A percentile compares a stretch with the other conserved stretches of the same genome.
phyloP scores from a whole-genome alignment of 2,888 invertebrate genomes.

The Quadroppia sp. region DNA sequence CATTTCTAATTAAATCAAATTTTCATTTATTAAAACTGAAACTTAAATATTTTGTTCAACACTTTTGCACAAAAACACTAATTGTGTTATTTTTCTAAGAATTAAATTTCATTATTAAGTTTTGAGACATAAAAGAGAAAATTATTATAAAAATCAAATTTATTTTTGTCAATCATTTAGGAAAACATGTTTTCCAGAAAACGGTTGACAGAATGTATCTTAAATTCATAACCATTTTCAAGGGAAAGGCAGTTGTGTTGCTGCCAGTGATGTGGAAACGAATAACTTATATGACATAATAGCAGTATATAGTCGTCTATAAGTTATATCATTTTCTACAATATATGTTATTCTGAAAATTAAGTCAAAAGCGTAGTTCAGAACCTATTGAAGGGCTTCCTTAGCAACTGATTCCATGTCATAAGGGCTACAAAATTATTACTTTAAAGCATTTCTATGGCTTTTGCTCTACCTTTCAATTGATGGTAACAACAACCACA shows the following conservation, averaged over 20 bases:
- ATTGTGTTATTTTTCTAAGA: constrained; percentile 34
- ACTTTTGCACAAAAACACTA: constrained; percentile 30
- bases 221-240: constrained; percentile 22
- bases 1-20: constrained; percentile 33
- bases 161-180: constrained; percentile 26
- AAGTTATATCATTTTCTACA: constrained; percentile 25
- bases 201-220: constrained; percentile 32
- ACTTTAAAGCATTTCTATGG: constrained; percentile 7
- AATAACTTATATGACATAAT: background rate
- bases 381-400: constrained; percentile 2
- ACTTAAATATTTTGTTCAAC: constrained; percentile 27
- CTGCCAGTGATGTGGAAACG: background rate
- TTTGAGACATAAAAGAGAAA: constrained; percentile 10
- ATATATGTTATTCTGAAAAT: constrained; percentile 29
- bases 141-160: constrained; percentile 23
- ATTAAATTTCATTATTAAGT: constrained; percentile 31
- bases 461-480: constrained; percentile 20
- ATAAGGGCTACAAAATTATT: background rate
- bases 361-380: constrained; percentile 14
- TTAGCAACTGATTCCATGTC: constrained; percentile 14
- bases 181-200: constrained; percentile 16
- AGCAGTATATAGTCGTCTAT: constrained; percentile 6
- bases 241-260: background rate
- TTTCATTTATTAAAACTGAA: background rate
- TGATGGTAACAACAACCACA: constrained; percentile 27